Percentiles rank a stretch among this genome's conserved stretches.
Evolutionary conservation across 64 coral and sea anemone species (phyloP).

Genomic region (Pocillopora damicornis): DNA sequence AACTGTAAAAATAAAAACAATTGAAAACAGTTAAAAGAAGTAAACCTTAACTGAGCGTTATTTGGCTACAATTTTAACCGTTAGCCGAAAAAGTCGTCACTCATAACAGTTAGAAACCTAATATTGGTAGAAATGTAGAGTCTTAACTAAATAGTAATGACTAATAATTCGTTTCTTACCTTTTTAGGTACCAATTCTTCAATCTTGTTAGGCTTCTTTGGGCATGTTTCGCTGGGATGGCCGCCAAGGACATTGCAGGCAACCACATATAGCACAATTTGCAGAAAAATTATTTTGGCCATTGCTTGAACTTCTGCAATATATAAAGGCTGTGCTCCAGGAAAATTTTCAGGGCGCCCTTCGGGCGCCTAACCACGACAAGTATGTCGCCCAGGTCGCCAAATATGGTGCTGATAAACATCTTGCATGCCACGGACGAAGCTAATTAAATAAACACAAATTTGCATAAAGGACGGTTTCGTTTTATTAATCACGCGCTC

Average conservation of each 20-base stretch:
- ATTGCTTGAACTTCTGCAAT: conserved; percentile 20
- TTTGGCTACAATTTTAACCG: too few species aligned
- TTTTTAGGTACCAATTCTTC: background rate
- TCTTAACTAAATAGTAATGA: background rate
- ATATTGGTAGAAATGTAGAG: background rate
- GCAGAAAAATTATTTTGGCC: background rate
- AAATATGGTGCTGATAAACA: too few species aligned
- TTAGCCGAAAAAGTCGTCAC: background rate
- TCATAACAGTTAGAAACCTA: background rate
- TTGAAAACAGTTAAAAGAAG: too few species aligned
- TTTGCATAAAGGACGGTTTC: too few species aligned
- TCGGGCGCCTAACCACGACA: background rate
- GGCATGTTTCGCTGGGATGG: background rate
- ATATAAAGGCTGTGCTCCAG: too few species aligned
- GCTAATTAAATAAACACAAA: too few species aligned
- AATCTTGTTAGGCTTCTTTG: background rate
- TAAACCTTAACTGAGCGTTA: too few species aligned
- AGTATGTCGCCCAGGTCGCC: too few species aligned
- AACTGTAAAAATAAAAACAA: too few species aligned
- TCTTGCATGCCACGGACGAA: too few species aligned
- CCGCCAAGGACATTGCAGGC: background rate
- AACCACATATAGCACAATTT: background rate
- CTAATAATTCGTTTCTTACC: background rate
- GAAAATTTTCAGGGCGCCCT: background rate
- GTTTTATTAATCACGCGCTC: too few species aligned